These are phyloP conservation scores for Pachypeltis micranthus DNA, from an alignment of 1,140 invertebrate species.

Conservation along the genomic window DNA sequence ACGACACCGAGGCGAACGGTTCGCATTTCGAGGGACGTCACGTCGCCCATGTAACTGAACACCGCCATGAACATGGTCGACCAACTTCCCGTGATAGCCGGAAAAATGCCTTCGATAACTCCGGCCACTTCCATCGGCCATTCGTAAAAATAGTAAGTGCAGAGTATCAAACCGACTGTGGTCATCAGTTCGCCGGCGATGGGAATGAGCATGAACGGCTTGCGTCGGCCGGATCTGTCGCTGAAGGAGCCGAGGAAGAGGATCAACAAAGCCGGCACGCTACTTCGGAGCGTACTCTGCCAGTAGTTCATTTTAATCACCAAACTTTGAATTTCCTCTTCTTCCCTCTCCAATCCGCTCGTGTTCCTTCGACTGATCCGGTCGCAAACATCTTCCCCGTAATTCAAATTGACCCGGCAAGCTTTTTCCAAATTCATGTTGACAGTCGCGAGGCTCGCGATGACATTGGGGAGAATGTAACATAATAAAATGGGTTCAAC, in stretches of 20 bases:
- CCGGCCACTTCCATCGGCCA: conserved; percentile 61
- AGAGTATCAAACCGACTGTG: conserved; percentile 60
- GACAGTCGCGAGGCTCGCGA: conserved; percentile 62
- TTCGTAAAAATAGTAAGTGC: conserved; percentile 55
- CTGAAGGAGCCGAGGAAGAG: conserved; percentile 53
- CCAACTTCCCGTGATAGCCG: conserved; percentile 68
- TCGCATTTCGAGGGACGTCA: conserved; percentile 64
- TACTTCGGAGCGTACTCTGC: conserved; percentile 65
- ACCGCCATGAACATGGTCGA: conserved; percentile 81
- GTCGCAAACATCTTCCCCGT: conserved; percentile 55
- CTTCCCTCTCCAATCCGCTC: conserved; percentile 53
- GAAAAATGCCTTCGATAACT: conserved; percentile 61
- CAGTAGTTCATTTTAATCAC: conserved; percentile 65
- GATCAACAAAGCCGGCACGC: conserved; percentile 58
- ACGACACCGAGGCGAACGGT: conserved; percentile 72
- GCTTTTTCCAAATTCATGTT: conserved; percentile 75
- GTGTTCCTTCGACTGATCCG: conserved; percentile 55
- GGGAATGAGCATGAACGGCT: conserved; percentile 72
- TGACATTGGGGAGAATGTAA: conserved; percentile 65
- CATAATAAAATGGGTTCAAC: conserved; percentile 67
- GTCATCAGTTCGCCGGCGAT: conserved; percentile 68
- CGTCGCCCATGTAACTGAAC: conserved; percentile 79
- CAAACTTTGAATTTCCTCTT: conserved; percentile 54
- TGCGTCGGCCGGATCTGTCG: conserved; percentile 49
- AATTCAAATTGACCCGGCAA: conserved; percentile 63